These are phyloP conservation scores for Bimastos eiseni DNA, from an alignment of 2,888 invertebrate species.

Conservation along the genomic window DNA sequence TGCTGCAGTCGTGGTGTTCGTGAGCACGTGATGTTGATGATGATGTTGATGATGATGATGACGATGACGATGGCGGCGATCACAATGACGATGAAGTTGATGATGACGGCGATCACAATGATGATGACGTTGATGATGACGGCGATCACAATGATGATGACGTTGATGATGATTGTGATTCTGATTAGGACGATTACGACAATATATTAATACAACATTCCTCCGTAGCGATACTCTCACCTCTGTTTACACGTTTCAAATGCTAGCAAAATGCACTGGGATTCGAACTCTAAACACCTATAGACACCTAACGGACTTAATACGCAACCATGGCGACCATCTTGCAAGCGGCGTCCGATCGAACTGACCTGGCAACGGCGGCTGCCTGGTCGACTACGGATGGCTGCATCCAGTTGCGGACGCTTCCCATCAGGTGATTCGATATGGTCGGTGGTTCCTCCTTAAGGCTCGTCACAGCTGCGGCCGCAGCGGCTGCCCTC, in stretches of 20 bases:
- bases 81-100: not conserved
- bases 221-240: too few relatives aligned
- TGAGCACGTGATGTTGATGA: not conserved
- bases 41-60: not conserved
- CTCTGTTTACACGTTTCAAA: too few relatives aligned
- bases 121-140: not conserved
- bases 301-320: not conserved
- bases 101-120: not conserved
- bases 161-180: too few relatives aligned
- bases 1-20: not conserved
- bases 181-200: too few relatives aligned
- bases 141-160: not conserved
- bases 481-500: conserved; percentile 31
- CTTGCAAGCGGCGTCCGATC: conserved; percentile 30
- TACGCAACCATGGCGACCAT: not conserved
- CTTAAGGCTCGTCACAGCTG: conserved; percentile 39
- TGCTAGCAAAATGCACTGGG: too few relatives aligned
- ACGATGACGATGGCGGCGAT: not conserved
- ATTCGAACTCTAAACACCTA: too few relatives aligned
- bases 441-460: conserved; percentile 39
- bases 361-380: conserved; percentile 37
- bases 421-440: conserved; percentile 42
- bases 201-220: not conserved
- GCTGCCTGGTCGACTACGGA: conserved; percentile 49
- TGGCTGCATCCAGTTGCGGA: conserved; percentile 62